phyloP scores from a whole-genome alignment of 2,113 vertebrate genomes.

The Xiphorhynchus elegans region DNA sequence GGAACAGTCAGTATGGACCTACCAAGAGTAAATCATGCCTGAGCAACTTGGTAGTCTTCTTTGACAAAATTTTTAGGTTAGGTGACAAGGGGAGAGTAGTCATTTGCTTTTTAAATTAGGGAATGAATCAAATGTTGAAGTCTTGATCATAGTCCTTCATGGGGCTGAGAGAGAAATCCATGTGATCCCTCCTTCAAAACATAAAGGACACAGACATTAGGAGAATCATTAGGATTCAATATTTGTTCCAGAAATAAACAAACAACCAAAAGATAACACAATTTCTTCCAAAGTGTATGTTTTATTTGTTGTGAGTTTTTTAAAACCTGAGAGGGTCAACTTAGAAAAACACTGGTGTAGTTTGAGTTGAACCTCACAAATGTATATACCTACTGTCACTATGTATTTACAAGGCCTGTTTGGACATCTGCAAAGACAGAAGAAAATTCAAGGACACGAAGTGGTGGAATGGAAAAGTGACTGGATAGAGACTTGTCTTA shows the following conservation, averaged over 20 bases:
- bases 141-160: not conserved
- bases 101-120: not conserved
- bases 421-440: not conserved
- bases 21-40: not conserved
- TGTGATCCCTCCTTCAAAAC: not conserved
- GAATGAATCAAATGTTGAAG: not conserved
- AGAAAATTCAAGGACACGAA: not conserved
- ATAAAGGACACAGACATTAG: not conserved
- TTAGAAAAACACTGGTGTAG: not conserved
- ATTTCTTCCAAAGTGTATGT: not conserved
- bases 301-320: not conserved
- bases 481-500: not conserved
- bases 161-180: not conserved
- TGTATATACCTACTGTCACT: not conserved
- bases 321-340: not conserved
- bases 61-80: not conserved
- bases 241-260: not conserved
- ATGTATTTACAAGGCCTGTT: not conserved
- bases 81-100: not conserved
- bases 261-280: not conserved
- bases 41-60: not conserved
- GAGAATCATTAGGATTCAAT: not conserved
- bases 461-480: not conserved
- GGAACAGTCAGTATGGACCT: not conserved
- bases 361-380: not conserved